Conservation (phyloP, 2,888 invertebrate species). For the Lepidocyrtinus sp. region DNA sequence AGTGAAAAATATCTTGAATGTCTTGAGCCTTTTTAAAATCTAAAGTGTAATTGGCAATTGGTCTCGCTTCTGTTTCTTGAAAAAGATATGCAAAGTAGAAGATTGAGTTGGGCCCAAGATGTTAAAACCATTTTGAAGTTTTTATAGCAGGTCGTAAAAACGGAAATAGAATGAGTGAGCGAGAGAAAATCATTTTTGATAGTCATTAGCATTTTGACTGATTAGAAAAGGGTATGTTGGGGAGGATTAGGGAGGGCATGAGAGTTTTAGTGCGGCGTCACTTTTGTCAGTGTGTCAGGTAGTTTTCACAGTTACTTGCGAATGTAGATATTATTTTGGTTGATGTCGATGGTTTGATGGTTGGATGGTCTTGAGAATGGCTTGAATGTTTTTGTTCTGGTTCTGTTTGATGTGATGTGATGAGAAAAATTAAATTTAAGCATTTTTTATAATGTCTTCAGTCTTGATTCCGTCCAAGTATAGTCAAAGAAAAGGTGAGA, state of each 20-base stretch:
- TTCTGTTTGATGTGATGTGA: no score
- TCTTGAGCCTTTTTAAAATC: neutral
- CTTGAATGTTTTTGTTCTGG: no score
- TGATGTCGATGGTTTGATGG: no score
- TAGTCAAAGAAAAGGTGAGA: neutral
- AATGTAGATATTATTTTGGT: no score
- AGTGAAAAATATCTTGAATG: neutral
- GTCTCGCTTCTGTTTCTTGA: neutral
- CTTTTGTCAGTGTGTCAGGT: neutral
- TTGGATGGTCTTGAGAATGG: no score
- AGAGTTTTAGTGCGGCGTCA: neutral
- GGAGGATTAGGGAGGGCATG: neutral
- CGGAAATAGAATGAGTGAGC: neutral
- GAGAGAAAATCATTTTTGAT: neutral
- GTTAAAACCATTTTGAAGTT: neutral
- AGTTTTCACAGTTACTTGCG: neutral
- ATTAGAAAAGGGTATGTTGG: neutral
- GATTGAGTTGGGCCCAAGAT: neutral
- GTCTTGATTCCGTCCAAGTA: neutral
- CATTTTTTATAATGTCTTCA: no score
- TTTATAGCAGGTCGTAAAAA: neutral
- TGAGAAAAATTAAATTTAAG: no score
- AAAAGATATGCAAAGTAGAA: neutral
- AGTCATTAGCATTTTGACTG: neutral
- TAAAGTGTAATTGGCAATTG: neutral